These are phyloP conservation scores for Formica exsecta DNA, from an alignment of 1,140 invertebrate genomes.

Conservation along the genomic window DNA sequence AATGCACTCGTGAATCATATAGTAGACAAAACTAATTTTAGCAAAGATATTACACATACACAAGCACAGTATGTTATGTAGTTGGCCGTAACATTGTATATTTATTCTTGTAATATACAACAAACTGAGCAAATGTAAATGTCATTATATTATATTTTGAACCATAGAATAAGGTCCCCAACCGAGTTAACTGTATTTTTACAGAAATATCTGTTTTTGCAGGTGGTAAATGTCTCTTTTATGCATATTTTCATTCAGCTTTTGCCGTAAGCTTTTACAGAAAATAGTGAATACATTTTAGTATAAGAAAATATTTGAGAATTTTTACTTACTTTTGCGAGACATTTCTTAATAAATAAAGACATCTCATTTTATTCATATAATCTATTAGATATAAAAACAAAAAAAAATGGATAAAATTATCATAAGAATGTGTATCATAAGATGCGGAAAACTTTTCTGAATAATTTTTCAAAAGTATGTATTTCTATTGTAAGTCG, in stretches of 20 bases:
- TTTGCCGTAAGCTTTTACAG: not conserved
- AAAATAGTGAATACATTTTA: constrained; percentile 20
- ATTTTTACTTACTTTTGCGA: not conserved
- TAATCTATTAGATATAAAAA: not conserved
- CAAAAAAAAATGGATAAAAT: constrained; percentile 21
- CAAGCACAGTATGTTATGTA: not conserved
- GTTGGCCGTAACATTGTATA: not conserved
- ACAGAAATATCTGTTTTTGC: not conserved
- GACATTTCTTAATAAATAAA: not conserved
- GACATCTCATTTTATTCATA: not conserved
- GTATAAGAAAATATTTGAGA: not conserved
- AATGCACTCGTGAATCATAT: not conserved
- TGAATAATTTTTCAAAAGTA: constrained; percentile 31
- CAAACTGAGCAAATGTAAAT: constrained; percentile 12
- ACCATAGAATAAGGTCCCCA: not conserved
- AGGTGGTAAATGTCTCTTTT: constrained; percentile 11
- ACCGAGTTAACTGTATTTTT: constrained; percentile 29
- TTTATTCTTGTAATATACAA: constrained; percentile 5
- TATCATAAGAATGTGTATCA: constrained; percentile 15
- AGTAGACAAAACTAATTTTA: not conserved
- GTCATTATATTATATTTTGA: not conserved
- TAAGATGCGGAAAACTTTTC: constrained; percentile 1
- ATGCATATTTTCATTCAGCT: not conserved
- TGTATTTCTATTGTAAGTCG: not conserved
- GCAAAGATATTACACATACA: constrained; percentile 1